Percentiles rank a stretch among this genome's conserved stretches.
Conservation (phyloP, 2,888 invertebrate species). For the Apotomis betuletana region DNA sequence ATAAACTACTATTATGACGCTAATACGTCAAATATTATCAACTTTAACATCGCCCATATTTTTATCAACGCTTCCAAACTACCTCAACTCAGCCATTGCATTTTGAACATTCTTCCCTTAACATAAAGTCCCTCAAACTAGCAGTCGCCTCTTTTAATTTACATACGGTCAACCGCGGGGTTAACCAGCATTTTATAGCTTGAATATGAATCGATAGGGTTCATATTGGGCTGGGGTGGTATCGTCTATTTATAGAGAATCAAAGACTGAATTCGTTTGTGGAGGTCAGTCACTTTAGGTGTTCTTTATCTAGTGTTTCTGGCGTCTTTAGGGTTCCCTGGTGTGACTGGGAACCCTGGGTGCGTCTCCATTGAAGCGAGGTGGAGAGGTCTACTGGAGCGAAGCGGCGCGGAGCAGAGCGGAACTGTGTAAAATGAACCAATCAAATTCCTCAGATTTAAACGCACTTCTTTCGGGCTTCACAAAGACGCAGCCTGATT, state of each 20-base stretch:
- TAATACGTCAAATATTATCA: not conserved
- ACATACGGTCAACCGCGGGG: slow-evolving; percentile 28
- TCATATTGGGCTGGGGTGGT: not conserved
- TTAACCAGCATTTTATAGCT: not conserved
- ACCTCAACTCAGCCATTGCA: slow-evolving; percentile 1
- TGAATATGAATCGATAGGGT: not conserved
- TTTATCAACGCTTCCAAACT: not conserved
- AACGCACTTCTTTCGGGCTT: too few relatives aligned
- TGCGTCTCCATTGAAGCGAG: too few relatives aligned
- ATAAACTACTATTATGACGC: not conserved
- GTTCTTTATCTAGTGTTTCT: not conserved
- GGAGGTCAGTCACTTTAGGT: slow-evolving; percentile 27
- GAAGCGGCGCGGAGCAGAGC: too few relatives aligned
- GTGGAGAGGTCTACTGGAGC: too few relatives aligned
- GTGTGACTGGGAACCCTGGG: too few relatives aligned
- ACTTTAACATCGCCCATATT: slow-evolving; percentile 8
- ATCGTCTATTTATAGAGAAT: slow-evolving; percentile 31
- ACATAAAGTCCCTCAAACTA: not conserved
- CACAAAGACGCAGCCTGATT: too few relatives aligned
- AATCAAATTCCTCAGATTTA: too few relatives aligned
- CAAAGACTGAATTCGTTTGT: slow-evolving; percentile 13
- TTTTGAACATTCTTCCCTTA: not conserved
- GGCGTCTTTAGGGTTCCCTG: not conserved
- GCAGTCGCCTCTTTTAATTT: slow-evolving; percentile 22
- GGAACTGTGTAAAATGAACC: too few relatives aligned